Evolutionary conservation across 2,113 vertebrate species (phyloP).

Genomic region (Vidua macroura): DNA sequence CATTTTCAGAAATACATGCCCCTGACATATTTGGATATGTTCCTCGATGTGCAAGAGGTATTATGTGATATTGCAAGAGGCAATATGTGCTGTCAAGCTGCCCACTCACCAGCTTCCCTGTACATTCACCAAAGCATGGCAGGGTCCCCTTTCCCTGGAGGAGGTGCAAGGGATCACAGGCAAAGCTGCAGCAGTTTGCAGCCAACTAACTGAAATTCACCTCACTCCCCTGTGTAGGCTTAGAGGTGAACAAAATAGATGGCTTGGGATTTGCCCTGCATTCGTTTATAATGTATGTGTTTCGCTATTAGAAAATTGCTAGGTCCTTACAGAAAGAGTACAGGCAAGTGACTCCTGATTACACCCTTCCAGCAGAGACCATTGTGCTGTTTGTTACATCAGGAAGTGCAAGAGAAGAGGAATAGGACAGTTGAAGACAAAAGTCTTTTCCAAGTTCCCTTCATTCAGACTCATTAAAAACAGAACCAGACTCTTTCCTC

Average conservation of each 20-base stretch:
- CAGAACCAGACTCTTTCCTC: neutral
- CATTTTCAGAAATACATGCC: neutral
- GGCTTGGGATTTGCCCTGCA: neutral
- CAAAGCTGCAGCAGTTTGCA: neutral
- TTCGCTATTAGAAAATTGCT: neutral
- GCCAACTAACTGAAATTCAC: neutral
- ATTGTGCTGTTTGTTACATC: neutral
- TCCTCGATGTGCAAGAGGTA: neutral
- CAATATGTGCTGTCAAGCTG: neutral
- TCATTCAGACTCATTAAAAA: neutral
- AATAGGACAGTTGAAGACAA: neutral
- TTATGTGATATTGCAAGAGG: neutral
- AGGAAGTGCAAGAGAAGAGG: neutral
- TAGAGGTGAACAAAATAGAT: neutral
- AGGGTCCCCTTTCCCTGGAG: neutral
- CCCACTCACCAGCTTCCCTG: neutral
- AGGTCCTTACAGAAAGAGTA: neutral
- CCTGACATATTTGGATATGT: neutral
- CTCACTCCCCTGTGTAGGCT: neutral
- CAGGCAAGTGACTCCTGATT: neutral
- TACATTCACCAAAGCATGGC: neutral
- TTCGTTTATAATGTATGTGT: neutral
- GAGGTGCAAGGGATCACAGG: neutral
- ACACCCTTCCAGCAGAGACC: neutral
- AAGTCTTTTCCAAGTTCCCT: neutral